phyloP scores from a whole-genome alignment of 1,140 invertebrate species.

The Caerostris extrusa region DNA sequence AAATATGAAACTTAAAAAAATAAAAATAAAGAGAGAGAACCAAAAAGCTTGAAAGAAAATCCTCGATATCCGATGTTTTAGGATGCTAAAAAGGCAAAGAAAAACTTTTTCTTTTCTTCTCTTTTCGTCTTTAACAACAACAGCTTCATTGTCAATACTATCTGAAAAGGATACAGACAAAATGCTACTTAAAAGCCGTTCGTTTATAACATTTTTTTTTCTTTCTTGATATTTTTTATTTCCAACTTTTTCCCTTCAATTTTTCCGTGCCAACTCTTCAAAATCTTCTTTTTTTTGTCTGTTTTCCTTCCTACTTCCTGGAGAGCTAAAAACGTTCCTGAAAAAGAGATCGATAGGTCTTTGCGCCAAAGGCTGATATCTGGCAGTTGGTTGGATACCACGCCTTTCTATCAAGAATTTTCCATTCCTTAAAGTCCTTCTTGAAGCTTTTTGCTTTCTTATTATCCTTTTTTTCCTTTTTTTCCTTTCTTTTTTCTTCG shows the following conservation, averaged over 20 bases:
- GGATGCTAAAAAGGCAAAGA: conserved; percentile 24
- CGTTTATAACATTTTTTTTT: conserved; percentile 40
- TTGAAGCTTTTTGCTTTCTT: not conserved
- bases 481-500: not conserved
- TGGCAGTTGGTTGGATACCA: not conserved
- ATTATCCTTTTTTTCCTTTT: not conserved
- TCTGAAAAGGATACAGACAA: conserved; percentile 57
- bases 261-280: conserved; percentile 12
- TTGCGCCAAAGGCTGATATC: conserved; percentile 45
- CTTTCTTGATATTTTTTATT: not conserved
- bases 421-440: conserved; percentile 51
- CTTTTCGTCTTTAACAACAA: conserved; percentile 39
- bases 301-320: not conserved
- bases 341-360: conserved; percentile 35
- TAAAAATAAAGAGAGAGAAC: not conserved
- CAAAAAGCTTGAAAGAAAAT: conserved; percentile 44
- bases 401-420: conserved; percentile 44
- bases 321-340: not conserved
- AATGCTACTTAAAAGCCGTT: conserved; percentile 67
- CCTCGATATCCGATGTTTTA: conserved; percentile 50
- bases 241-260: not conserved
- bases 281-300: conserved; percentile 1
- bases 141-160: conserved; percentile 56
- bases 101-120: not conserved
- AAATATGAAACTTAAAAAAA: not conserved